Conservation (phyloP, 2,888 invertebrate species). For the Cabera pusaria region DNA sequence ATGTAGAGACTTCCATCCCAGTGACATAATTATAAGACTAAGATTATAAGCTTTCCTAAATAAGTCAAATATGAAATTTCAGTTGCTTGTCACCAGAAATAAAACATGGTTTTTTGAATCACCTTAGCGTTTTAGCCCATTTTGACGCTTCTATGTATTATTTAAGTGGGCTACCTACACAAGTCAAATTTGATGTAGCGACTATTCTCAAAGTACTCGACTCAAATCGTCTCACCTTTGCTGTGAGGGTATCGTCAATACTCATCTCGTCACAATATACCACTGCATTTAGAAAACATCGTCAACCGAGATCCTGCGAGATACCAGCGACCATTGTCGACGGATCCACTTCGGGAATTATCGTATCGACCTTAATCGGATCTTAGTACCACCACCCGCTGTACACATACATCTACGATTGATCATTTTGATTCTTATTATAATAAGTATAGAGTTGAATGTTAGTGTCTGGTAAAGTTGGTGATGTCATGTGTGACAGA, state of each 20-base stretch:
- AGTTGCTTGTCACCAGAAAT: too few species aligned
- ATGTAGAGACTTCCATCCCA: too few species aligned
- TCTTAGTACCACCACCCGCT: conserved; percentile 49
- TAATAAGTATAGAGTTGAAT: conserved; percentile 22
- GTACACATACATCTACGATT: conserved; percentile 12
- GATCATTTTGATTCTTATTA: conserved; percentile 27
- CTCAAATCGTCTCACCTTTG: conserved; percentile 48
- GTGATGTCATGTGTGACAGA: conserved; percentile 62
- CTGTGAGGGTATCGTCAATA: conserved; percentile 30
- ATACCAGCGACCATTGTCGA: conserved; percentile 65
- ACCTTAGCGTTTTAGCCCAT: too few species aligned
- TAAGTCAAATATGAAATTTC: too few species aligned
- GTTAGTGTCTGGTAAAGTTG: conserved; percentile 26
- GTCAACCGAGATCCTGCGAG: conserved; percentile 56
- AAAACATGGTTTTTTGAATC: too few species aligned
- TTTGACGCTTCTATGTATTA: too few species aligned
- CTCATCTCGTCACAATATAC: conserved; percentile 54
- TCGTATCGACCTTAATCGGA: conserved; percentile 75
- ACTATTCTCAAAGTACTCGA: conserved; percentile 44
- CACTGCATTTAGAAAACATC: conserved; percentile 65
- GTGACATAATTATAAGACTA: too few species aligned
- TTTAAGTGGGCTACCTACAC: too few species aligned
- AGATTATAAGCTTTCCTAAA: too few species aligned
- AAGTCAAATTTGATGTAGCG: too few species aligned
- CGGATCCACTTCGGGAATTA: conserved; percentile 66